Evolutionary conservation across 2,888 invertebrate genomes (phyloP), one percentile per base, ranked within the genome.

Genomic region (Platypus cylindrus): DNA sequence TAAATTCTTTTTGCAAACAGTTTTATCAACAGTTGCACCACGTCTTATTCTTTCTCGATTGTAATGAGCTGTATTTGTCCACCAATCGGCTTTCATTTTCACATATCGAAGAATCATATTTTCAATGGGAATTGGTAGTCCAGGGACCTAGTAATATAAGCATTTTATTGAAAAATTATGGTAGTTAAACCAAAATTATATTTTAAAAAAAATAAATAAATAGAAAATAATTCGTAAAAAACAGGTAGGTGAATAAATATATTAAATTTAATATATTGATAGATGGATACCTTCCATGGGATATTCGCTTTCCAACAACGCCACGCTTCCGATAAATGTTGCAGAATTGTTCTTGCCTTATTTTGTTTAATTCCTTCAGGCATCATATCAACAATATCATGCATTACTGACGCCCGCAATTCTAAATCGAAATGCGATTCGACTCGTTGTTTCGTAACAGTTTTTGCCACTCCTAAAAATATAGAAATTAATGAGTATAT

Each of bases 381-480:
- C 98, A 99, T 99, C 98, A 99, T 99, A 56, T 99, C 98, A n/a
- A 99, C 83, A 46, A 99, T 99, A 57, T 99, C 98, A 66, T 83
- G 81, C 85, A 85, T 84, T 2, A 86, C 97, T 0, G 95, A 95
- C 11, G 95, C 95, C 48, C 98, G 77, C 55, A 99, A 66, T 62
- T 99, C 98, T 48, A 99, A 70, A 73, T 99, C 98, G 65, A 97
- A 99, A 69, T 99, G 98, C 27, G 94, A 94, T 59, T 99, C 98
- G 1, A 99, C 98, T 51, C 98, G 75, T 64, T 99, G 98, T 59
- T 99, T 99, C 1, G 98, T 99, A 4, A 99, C 98, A 0, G 98
- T 99, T 64, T 99, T 99, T 1, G 98, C 98, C 2, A 99, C 97
- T 46, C 97, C 36, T 36, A 17, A 5, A 25, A 35, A 15, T 31